Percentiles rank a stretch among this genome's conserved stretches.
Conservation (phyloP, 2,888 invertebrate species). For the Plutella xylostella region DNA sequence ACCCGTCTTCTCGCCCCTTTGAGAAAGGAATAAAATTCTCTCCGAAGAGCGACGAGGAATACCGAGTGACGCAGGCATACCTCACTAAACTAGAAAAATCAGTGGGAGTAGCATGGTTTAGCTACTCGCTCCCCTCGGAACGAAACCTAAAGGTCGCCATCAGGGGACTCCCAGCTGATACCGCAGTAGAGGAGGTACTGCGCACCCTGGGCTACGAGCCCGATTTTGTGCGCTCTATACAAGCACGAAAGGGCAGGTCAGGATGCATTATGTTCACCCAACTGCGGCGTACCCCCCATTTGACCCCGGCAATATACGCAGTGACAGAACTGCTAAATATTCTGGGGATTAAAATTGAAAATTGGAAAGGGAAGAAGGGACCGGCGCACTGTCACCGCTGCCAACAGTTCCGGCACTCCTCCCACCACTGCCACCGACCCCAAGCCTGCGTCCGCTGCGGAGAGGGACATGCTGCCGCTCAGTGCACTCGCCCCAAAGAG, state of each 20-base stretch:
- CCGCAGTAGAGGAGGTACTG: background rate
- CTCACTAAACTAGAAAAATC: background rate
- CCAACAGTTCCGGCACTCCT: background rate
- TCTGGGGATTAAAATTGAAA: background rate
- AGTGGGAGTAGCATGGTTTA: background rate
- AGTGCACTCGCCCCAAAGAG: too few species aligned
- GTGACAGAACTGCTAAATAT: constrained; percentile 6
- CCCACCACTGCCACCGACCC: background rate
- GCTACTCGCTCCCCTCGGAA: constrained; percentile 1
- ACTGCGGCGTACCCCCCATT: background rate
- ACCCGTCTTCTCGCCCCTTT: constrained; percentile 14
- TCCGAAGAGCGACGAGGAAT: background rate
- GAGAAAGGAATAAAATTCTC: background rate
- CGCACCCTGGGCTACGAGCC: background rate
- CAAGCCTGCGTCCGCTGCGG: background rate
- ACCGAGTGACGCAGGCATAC: background rate
- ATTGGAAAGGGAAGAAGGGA: too few species aligned
- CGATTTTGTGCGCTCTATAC: background rate
- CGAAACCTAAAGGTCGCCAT: background rate
- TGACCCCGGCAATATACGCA: background rate
- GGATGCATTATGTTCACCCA: constrained; percentile 1
- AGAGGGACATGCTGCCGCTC: too few species aligned
- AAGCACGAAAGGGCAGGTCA: constrained; percentile 16
- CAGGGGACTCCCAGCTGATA: constrained; percentile 3
- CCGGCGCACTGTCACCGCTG: background rate